A percentile compares a stretch with the other conserved stretches of the same genome.
phyloP scores from a whole-genome alignment of 2,888 invertebrate genomes.

The Oconnorella tubifera region DNA sequence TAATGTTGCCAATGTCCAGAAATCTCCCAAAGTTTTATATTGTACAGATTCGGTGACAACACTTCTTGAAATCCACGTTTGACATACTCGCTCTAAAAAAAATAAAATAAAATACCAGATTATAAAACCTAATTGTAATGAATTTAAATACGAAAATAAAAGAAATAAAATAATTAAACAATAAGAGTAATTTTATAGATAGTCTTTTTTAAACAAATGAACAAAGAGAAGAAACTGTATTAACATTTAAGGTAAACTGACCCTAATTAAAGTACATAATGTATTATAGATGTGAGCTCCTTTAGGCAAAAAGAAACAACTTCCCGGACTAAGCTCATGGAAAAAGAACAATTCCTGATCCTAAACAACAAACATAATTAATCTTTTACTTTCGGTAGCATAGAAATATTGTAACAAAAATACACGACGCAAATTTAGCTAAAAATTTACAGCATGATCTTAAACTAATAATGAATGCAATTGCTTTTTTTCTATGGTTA shows the following conservation, averaged over 20 bases:
- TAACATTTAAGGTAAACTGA: too few species aligned
- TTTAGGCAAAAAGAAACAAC: constrained; percentile 95
- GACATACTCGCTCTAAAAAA: constrained; percentile 69
- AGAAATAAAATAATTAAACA: too few species aligned
- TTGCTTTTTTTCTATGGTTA: too few species aligned
- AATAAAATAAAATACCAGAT: background rate
- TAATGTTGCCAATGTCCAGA: constrained; percentile 99
- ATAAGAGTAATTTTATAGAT: too few species aligned
- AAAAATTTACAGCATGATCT: too few species aligned
- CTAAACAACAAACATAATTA: constrained; percentile 57
- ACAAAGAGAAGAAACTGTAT: too few species aligned
- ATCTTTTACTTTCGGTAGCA: too few species aligned
- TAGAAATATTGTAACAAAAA: too few species aligned
- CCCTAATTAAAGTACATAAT: constrained; percentile 76
- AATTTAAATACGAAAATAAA: background rate
- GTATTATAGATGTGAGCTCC: constrained; percentile 96
- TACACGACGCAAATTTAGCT: too few species aligned
- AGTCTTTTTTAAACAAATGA: too few species aligned
- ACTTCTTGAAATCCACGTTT: constrained; percentile 86
- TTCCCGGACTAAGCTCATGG: constrained; percentile 95
- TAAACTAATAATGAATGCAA: too few species aligned
- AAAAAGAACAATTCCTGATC: constrained; percentile 99
- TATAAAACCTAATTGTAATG: constrained; percentile 9
- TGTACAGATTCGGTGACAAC: constrained; percentile 91
- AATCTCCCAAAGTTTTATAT: constrained; percentile 91